Conservation (phyloP, 2,113 vertebrate species). For the Numenius arquata region DNA sequence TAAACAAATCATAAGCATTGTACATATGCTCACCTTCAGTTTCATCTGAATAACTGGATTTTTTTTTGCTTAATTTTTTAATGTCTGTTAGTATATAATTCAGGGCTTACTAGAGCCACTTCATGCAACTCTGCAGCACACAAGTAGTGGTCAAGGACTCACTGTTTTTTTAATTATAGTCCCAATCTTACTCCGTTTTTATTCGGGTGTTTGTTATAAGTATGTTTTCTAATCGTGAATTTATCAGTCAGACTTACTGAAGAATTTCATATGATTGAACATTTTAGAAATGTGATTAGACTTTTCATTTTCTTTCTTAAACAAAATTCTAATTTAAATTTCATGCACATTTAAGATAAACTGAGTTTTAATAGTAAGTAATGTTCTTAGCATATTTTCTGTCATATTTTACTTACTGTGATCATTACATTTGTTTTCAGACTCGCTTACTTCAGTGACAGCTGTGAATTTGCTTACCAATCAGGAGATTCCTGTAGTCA, state of each 20-base stretch:
- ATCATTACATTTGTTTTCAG: slow-evolving; percentile 70
- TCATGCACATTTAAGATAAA: neutral
- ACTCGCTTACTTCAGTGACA: slow-evolving; percentile 84
- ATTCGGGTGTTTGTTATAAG: neutral
- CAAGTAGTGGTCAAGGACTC: neutral
- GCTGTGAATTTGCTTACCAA: slow-evolving; percentile 86
- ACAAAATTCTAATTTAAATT: neutral
- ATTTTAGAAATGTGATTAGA: neutral
- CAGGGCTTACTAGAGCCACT: neutral
- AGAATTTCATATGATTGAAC: neutral
- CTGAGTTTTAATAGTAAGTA: neutral
- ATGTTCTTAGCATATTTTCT: neutral
- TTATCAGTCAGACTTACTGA: neutral
- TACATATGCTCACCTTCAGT: neutral
- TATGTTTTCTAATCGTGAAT: neutral
- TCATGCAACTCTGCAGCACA: neutral
- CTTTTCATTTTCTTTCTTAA: neutral
- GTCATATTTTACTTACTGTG: neutral
- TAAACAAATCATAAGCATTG: neutral
- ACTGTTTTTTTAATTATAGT: neutral
- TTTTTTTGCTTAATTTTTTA: neutral
- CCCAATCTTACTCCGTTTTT: neutral
- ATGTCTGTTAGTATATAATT: neutral
- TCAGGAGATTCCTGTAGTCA: slow-evolving; percentile 88
- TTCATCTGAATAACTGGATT: neutral